A percentile compares a stretch with the other conserved stretches of the same genome.
These are phyloP conservation scores for Agrotis exclamationis DNA, from an alignment of 2,888 invertebrate genomes.

Conservation along the genomic window DNA sequence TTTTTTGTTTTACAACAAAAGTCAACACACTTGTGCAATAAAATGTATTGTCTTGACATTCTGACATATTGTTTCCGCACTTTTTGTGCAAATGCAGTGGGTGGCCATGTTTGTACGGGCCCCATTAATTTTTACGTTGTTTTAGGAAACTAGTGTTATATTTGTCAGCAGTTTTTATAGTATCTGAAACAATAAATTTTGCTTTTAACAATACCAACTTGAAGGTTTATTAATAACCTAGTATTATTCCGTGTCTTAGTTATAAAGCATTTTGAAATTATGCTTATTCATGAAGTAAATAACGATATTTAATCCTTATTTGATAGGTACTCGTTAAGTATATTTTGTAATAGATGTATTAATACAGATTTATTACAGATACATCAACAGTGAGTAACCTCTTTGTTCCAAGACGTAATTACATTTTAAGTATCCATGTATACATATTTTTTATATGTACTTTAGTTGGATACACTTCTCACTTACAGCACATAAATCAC, in stretches of 20 bases:
- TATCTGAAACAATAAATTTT: slow-evolving; percentile 32
- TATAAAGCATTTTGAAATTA: slow-evolving; percentile 25
- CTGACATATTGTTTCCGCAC: slow-evolving; percentile 65
- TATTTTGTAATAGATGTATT: slow-evolving; percentile 16
- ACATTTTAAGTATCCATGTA: slow-evolving; percentile 52
- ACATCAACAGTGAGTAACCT: slow-evolving; percentile 10
- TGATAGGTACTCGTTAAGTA: slow-evolving; percentile 25
- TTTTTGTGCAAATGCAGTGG: slow-evolving; percentile 60
- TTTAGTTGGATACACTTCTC: slow-evolving; percentile 56
- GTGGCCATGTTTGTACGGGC: slow-evolving; percentile 53
- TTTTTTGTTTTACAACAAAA: slow-evolving; percentile 73
- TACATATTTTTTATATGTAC: slow-evolving; percentile 44
- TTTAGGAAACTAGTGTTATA: slow-evolving; percentile 51
- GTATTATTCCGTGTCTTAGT: neutral
- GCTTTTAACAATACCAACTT: slow-evolving; percentile 31
- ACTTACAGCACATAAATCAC: slow-evolving; percentile 61
- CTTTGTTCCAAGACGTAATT: slow-evolving; percentile 47
- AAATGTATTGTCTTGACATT: slow-evolving; percentile 71
- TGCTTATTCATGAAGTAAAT: slow-evolving; percentile 6
- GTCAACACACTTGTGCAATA: slow-evolving; percentile 77
- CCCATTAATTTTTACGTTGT: slow-evolving; percentile 46
- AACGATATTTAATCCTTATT: slow-evolving; percentile 35
- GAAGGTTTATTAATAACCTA: slow-evolving; percentile 8
- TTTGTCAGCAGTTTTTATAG: slow-evolving; percentile 37
- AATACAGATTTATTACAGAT: slow-evolving; percentile 43